Evolutionary conservation across 2,888 invertebrate species (phyloP), one percentile per base, ranked within the genome.

Genomic region (Dynastes grantii): DNA sequence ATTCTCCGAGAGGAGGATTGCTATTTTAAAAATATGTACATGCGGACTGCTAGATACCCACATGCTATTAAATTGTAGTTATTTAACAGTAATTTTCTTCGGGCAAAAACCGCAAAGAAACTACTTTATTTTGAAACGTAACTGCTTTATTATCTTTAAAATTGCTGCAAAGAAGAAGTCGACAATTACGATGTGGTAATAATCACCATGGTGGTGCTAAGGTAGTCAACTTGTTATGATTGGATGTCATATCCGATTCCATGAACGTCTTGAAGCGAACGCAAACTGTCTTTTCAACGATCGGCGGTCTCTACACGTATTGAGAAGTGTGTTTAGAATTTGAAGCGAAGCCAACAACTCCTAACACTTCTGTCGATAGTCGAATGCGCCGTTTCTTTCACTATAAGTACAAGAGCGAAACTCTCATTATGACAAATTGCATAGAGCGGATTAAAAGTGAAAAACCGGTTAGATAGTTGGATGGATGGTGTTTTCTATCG

Each of bases 371-470:
- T 61, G 29, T 40, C 9, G 45, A 45, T 40, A 63, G n/a, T 76
- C 49, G 49, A 63, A 11, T 32, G 32, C 27, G 63, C 63, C 32
- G 63, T 63, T 63, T 63, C 63, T 63, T n/a, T 63, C 13, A 13
- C 32, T 29, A 32, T 3, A 32, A 63, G 40, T 51, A 45, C 49
- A 61, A 51, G 49, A n/a, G 11, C 55, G 51, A 61, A 68, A 80
- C 64, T 51, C 76, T 78, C 78, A 80, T 80, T 80, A 71, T 81
- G 79, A 81, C 80, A 81, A 81, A 81, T 81, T 81, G 79, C 81
- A 80, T 80, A 77, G 78, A 81, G 78, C 80, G 77, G 75, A 80
- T 80, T 80, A 61, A 51, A 77, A 76, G 75, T 67, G 78, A 78
- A 40, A 76, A 78, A 76, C 71, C 78, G 68, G 79, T 76, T 78